Conservation (phyloP, 2,797 vertebrate genomes). For the Craterocephalus amniculus region DNA sequence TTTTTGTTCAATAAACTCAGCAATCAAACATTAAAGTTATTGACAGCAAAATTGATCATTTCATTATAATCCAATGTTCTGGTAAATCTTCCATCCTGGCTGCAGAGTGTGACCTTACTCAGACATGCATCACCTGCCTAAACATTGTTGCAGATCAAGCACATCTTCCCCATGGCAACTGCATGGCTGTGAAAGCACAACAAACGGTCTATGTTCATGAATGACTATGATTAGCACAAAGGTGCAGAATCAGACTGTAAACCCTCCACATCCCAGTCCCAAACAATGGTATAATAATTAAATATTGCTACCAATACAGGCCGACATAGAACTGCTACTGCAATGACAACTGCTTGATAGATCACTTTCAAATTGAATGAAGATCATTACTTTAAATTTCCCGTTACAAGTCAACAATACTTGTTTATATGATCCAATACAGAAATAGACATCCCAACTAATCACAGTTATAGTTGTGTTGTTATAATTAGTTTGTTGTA, state of each 20-base stretch:
- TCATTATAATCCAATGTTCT: not conserved
- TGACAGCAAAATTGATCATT: not conserved
- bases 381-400: not conserved
- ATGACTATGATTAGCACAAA: not conserved
- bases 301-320: no score
- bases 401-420: no score
- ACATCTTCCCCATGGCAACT: not conserved
- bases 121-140: not conserved
- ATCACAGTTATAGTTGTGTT: not conserved
- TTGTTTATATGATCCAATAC: not conserved
- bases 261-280: not conserved
- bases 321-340: no score
- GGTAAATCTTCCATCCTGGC: not conserved
- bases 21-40: not conserved
- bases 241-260: not conserved
- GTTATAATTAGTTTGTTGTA: not conserved
- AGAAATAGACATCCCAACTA: not conserved
- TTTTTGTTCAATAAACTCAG: not conserved
- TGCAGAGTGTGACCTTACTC: not conserved
- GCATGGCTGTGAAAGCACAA: not conserved
- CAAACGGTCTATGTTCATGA: not conserved
- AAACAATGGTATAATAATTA: not conserved
- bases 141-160: not conserved
- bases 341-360: not conserved
- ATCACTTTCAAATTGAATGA: not conserved